These are phyloP conservation scores for Pelecanoides urinatrix DNA, from an alignment of 2,113 vertebrate genomes.

Conservation along the genomic window DNA sequence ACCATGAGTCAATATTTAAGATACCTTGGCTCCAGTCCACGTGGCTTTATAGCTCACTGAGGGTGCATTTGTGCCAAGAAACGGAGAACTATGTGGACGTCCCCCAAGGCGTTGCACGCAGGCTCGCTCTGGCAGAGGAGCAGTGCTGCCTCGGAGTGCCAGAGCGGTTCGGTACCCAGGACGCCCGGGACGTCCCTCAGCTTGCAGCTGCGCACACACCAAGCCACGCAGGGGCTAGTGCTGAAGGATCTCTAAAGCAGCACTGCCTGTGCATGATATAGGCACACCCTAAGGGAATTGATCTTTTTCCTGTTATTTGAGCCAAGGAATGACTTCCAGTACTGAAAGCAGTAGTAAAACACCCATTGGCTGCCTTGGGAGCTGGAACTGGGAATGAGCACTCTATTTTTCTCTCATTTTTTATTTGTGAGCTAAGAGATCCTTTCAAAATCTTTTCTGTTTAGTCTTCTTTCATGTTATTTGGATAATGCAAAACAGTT, in stretches of 20 bases:
- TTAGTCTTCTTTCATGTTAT: conserved; percentile 20
- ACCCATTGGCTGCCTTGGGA: conserved; percentile 26
- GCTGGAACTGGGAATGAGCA: neutral
- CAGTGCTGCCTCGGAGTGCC: rapidly evolving
- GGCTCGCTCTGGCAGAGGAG: neutral
- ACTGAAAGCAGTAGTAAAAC: conserved; percentile 37
- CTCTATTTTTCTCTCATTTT: conserved; percentile 20
- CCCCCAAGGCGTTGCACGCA: neutral
- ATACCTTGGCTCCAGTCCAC: conserved; percentile 2
- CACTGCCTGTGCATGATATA: neutral
- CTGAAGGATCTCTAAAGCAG: neutral
- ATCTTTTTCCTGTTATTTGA: neutral
- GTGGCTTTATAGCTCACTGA: conserved; percentile 1
- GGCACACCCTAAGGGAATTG: neutral
- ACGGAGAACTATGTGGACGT: neutral
- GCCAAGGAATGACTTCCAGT: conserved; percentile 10
- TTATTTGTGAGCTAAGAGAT: conserved; percentile 30
- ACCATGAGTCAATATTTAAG: conserved; percentile 63
- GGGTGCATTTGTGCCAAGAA: neutral
- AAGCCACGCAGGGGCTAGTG: neutral
- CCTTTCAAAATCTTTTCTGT: conserved; percentile 43
- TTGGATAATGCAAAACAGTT: conserved; percentile 31
- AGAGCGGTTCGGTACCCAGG: rapidly evolving
- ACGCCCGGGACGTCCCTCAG: rapidly evolving
- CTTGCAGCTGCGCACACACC: rapidly evolving